Evolutionary conservation across 2,888 invertebrate genomes (phyloP).

Genomic region (Leucophenga maculata): DNA sequence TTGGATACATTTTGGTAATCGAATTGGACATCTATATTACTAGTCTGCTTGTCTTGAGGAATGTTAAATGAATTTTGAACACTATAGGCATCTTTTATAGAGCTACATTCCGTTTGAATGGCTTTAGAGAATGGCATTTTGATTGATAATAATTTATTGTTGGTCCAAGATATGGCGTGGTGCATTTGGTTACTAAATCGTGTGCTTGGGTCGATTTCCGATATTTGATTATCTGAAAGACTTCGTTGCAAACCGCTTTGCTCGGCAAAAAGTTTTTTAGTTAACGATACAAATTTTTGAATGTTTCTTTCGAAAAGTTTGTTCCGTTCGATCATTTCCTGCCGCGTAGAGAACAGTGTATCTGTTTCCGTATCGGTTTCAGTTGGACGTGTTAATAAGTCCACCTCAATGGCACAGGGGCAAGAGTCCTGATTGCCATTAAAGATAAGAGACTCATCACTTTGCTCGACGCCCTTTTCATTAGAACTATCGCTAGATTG

Average conservation of each 20-base stretch:
- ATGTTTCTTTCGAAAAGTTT: slow-evolving; percentile 42
- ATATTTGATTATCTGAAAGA: slow-evolving; percentile 47
- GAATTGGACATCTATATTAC: not conserved
- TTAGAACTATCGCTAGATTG: not conserved
- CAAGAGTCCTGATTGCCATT: slow-evolving; percentile 37
- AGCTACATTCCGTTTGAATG: too few relatives aligned
- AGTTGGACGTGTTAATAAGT: slow-evolving; percentile 32
- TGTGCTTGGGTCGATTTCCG: not conserved
- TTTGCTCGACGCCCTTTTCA: not conserved
- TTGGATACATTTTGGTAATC: too few relatives aligned
- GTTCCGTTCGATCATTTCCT: slow-evolving; percentile 23
- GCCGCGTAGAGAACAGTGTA: slow-evolving; percentile 3
- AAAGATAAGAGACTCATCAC: slow-evolving; percentile 6
- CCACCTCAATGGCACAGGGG: slow-evolving; percentile 52
- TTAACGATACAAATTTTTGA: slow-evolving; percentile 45
- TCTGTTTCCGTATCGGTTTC: not conserved
- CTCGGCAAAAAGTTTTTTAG: slow-evolving; percentile 33
- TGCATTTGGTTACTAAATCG: too few relatives aligned
- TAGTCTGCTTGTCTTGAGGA: not conserved
- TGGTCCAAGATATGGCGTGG: too few relatives aligned
- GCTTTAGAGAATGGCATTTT: too few relatives aligned
- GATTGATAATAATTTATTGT: too few relatives aligned
- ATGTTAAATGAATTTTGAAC: not conserved
- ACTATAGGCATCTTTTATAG: not conserved
- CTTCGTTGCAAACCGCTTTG: slow-evolving; percentile 41